These are phyloP conservation scores for Cosmorhoe ocellata DNA, from an alignment of 2,888 invertebrate species.

Conservation along the genomic window DNA sequence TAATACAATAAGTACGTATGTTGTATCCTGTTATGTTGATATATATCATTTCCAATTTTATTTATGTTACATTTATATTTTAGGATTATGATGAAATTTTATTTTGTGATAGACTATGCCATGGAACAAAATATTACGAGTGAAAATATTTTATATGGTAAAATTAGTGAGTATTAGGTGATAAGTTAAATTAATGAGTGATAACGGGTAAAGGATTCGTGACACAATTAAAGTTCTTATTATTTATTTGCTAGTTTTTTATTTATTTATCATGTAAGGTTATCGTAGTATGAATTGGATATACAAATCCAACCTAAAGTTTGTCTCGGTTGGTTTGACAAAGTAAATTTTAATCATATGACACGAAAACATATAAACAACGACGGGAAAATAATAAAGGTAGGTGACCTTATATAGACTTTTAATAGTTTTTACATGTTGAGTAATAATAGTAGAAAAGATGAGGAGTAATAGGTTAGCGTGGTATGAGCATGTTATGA, in stretches of 20 bases:
- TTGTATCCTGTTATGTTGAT: constrained; percentile 19
- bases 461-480: too few species aligned
- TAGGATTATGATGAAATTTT: constrained; percentile 1
- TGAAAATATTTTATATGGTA: too few species aligned
- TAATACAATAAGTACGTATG: constrained; percentile 7
- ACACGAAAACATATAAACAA: too few species aligned
- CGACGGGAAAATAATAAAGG: too few species aligned
- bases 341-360: too few species aligned
- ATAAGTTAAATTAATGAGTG: constrained; percentile 47
- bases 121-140: too few species aligned
- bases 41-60: constrained; percentile 9
- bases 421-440: too few species aligned
- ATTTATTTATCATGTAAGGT: constrained; percentile 10
- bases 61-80: constrained; percentile 8
- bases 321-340: too few species aligned
- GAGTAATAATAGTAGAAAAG: too few species aligned
- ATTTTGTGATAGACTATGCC: constrained; percentile 12
- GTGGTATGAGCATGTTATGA: too few species aligned
- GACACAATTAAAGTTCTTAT: constrained; percentile 55
- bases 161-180: constrained; percentile 23
- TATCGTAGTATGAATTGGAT: neutral
- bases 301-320: neutral
- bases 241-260: constrained; percentile 41
- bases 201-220: constrained; percentile 59
- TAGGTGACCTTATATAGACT: too few species aligned